A percentile compares a stretch with the other conserved stretches of the same genome.
These are phyloP conservation scores for Crocallis elinguaria DNA, from an alignment of 2,888 invertebrate species.

Conservation along the genomic window DNA sequence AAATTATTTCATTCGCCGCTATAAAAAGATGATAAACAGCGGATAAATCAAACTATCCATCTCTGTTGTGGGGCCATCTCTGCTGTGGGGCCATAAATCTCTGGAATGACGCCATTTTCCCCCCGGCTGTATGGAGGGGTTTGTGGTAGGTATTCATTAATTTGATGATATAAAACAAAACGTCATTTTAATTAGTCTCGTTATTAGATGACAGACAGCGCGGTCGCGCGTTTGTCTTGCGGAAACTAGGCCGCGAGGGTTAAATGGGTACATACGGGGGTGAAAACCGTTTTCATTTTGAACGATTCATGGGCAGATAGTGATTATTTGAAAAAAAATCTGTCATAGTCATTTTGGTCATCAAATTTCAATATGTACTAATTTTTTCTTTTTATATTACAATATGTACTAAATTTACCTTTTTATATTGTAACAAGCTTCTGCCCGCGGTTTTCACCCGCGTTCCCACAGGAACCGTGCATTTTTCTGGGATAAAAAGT, in stretches of 20 bases:
- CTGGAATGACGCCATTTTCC: slow-evolving; percentile 36
- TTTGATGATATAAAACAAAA: slow-evolving; percentile 75
- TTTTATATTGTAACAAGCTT: too few species aligned
- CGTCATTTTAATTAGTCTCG: slow-evolving; percentile 72
- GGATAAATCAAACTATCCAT: slow-evolving; percentile 68
- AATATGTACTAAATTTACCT: too few species aligned
- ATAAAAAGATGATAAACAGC: slow-evolving; percentile 68
- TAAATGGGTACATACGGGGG: slow-evolving; percentile 31
- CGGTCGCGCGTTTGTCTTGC: slow-evolving; percentile 56
- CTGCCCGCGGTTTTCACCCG: too few species aligned
- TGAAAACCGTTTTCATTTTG: background rate
- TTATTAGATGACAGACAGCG: slow-evolving; percentile 68
- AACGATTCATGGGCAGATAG: too few species aligned
- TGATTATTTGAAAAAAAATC: too few species aligned
- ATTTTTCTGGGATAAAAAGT: too few species aligned
- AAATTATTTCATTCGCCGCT: slow-evolving; percentile 52
- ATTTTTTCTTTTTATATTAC: too few species aligned
- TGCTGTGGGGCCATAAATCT: slow-evolving; percentile 47
- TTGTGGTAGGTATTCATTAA: slow-evolving; percentile 64
- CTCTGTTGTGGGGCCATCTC: slow-evolving; percentile 44
- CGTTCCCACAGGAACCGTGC: too few species aligned
- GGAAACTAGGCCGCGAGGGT: slow-evolving; percentile 44
- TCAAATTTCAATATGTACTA: too few species aligned
- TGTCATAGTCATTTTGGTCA: too few species aligned
- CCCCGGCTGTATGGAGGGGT: slow-evolving; percentile 38